Evolutionary conservation across 2,113 vertebrate genomes (phyloP).

Genomic region (Anolis sagrei): DNA sequence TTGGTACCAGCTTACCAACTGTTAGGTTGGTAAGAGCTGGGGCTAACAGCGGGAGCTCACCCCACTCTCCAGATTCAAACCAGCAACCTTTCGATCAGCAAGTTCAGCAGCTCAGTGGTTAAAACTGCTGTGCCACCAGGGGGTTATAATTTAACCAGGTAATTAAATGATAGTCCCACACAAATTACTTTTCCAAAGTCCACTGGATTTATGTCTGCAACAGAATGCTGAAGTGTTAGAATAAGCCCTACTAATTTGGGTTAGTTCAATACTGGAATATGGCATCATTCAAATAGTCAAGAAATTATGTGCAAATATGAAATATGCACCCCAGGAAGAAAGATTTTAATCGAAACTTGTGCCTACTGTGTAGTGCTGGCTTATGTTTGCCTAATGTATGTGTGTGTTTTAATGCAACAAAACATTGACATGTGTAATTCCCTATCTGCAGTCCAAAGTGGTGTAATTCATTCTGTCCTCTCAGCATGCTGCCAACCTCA

Average conservation of each 20-base stretch:
- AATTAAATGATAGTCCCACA: too few species aligned
- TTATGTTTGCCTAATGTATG: neutral
- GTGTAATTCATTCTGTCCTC: neutral
- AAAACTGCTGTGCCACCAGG: too few species aligned
- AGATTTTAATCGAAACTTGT: neutral
- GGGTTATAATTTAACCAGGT: too few species aligned
- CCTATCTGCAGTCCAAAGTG: neutral
- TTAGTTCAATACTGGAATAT: neutral
- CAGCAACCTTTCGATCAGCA: too few species aligned
- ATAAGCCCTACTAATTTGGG: neutral
- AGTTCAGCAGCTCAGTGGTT: too few species aligned
- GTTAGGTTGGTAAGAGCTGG: too few species aligned
- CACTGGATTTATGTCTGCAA: neutral
- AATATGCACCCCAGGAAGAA: neutral
- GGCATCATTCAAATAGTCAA: neutral
- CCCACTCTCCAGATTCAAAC: too few species aligned
- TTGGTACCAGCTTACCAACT: too few species aligned
- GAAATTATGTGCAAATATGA: neutral
- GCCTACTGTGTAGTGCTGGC: neutral
- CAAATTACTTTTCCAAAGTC: neutral
- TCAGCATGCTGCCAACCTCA: constrained; percentile 5
- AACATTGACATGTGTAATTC: neutral
- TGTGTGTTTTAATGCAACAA: neutral
- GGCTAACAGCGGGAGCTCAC: too few species aligned
- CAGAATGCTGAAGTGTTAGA: neutral